These are phyloP conservation scores for Rhorus exstirpatorius DNA, from an alignment of 2,888 invertebrate genomes.

Conservation along the genomic window DNA sequence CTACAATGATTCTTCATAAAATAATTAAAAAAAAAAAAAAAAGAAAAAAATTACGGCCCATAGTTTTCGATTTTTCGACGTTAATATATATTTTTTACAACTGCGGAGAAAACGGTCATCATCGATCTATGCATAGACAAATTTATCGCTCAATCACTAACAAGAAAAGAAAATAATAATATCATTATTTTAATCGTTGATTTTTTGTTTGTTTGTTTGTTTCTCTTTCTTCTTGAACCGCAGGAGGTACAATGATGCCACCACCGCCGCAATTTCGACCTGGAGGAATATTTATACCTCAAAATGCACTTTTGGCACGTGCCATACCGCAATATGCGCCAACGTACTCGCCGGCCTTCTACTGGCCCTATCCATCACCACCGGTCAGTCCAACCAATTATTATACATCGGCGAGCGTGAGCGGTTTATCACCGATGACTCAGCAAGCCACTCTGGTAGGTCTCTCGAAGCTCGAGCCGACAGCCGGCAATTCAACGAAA, in stretches of 20 bases:
- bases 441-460: constrained; percentile 79
- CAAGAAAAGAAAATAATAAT: not conserved
- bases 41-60: too few species aligned
- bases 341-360: constrained; percentile 90
- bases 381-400: constrained; percentile 97
- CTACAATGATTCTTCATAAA: not conserved
- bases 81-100: too few species aligned
- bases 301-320: constrained; percentile 86
- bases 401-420: constrained; percentile 89
- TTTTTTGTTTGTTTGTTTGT: constrained; percentile 7
- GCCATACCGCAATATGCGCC: constrained; percentile 87
- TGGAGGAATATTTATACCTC: constrained; percentile 87
- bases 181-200: constrained; percentile 7
- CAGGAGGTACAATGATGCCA: constrained; percentile 89
- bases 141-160: not conserved
- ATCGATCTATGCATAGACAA: not conserved
- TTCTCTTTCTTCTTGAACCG: constrained; percentile 73
- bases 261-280: constrained; percentile 85
- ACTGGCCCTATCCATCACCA: constrained; percentile 98
- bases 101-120: not conserved
- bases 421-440: constrained; percentile 82
- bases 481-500: constrained; percentile 53
- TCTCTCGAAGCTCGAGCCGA: constrained; percentile 60
- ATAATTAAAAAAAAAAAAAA: not conserved
- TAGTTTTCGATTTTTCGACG: too few species aligned